Percentiles rank a stretch among this genome's conserved stretches.
phyloP scores from a whole-genome alignment of 2,888 invertebrate genomes.

The Hirtodrosophila cameraria region DNA sequence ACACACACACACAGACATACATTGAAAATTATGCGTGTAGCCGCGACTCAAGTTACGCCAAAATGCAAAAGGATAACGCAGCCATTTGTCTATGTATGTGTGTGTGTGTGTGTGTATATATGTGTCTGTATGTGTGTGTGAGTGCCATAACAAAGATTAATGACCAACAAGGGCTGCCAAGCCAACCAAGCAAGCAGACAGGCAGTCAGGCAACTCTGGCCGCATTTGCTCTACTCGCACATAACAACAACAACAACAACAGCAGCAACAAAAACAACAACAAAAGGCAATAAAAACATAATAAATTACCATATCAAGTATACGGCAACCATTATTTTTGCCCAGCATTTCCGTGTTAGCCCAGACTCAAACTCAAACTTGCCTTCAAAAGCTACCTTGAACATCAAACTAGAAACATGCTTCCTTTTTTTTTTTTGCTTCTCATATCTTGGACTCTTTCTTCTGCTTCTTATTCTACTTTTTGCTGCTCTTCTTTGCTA shows the following conservation, averaged over 20 bases:
- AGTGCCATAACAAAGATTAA: constrained; percentile 81
- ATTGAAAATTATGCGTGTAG: constrained; percentile 53
- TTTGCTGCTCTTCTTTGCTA: constrained; percentile 15
- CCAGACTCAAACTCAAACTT: constrained; percentile 16
- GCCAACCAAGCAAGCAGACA: constrained; percentile 16
- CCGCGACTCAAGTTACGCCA: constrained; percentile 74
- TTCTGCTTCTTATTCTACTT: constrained; percentile 13
- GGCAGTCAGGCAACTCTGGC: constrained; percentile 29
- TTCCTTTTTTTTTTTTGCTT: background rate
- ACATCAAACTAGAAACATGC: constrained; percentile 11
- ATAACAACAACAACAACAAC: constrained; percentile 42
- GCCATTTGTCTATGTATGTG: constrained; percentile 46
- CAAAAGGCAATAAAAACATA: constrained; percentile 81
- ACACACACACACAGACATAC: constrained; percentile 18
- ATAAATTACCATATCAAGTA: constrained; percentile 83
- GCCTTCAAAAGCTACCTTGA: constrained; percentile 21
- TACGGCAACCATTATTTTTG: constrained; percentile 62
- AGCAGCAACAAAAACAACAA: constrained; percentile 38
- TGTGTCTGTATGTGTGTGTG: constrained; percentile 31
- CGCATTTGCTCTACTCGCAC: constrained; percentile 59
- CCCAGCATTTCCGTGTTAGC: constrained; percentile 70
- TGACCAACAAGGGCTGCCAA: constrained; percentile 76
- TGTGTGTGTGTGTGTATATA: constrained; percentile 14
- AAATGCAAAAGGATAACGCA: constrained; percentile 75
- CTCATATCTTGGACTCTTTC: constrained; percentile 1